These are phyloP conservation scores for Grallaria varia DNA, from an alignment of 2,113 vertebrate species.

Conservation along the genomic window DNA sequence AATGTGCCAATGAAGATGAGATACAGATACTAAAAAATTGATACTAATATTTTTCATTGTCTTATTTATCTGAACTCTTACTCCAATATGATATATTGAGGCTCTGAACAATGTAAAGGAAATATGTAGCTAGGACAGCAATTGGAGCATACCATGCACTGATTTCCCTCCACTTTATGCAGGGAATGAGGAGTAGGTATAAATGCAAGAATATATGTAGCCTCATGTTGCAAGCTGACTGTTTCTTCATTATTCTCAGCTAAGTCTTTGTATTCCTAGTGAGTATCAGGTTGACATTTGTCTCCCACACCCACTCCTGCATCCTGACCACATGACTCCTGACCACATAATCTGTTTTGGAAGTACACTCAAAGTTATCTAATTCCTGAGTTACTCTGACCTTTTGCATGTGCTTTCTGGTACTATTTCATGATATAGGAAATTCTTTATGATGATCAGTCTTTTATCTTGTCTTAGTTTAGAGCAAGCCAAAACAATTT, in stretches of 20 bases:
- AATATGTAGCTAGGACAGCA: not conserved
- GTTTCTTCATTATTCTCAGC: not conserved
- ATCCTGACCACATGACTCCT: not conserved
- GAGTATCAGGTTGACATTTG: not conserved
- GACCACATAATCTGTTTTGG: not conserved
- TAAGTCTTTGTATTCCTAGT: not conserved
- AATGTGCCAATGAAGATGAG: not conserved
- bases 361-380: not conserved
- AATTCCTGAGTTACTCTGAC: not conserved
- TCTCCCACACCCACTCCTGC: not conserved
- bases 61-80: not conserved
- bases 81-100: not conserved
- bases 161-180: not conserved
- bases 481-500: too few relatives aligned
- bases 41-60: not conserved
- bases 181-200: not conserved
- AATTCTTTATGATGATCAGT: not conserved
- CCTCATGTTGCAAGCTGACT: not conserved
- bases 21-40: not conserved
- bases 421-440: not conserved
- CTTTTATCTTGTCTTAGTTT: too few relatives aligned
- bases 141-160: not conserved
- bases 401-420: not conserved
- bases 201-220: not conserved
- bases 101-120: slow-evolving; percentile 1